These are phyloP conservation scores for Nasonia vitripennis DNA, from an alignment of 1,140 invertebrate genomes.

Conservation along the genomic window DNA sequence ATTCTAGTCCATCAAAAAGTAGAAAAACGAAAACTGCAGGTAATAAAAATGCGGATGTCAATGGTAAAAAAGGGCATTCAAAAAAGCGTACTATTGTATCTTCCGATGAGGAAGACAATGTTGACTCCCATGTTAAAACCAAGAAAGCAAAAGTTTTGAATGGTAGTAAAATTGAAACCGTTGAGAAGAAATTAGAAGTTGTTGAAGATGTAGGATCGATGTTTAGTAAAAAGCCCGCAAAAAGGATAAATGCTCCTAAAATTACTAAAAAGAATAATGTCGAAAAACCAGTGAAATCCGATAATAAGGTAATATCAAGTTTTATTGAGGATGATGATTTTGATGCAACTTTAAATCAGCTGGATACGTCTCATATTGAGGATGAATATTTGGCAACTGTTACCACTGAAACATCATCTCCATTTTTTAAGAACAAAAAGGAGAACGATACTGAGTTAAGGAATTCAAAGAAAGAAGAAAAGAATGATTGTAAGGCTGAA, in stretches of 20 bases:
- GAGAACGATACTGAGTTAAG: neutral
- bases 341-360: conserved; percentile 78
- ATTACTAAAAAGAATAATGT: conserved; percentile 53
- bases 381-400: conserved; percentile 54
- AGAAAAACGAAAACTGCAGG: conserved; percentile 53
- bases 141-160: conserved; percentile 56
- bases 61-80: conserved; percentile 39
- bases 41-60: conserved; percentile 13
- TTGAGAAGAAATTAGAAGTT: conserved; percentile 44
- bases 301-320: conserved; percentile 52
- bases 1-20: conserved; percentile 23
- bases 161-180: conserved; percentile 40
- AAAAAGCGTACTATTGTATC: conserved; percentile 60
- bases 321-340: conserved; percentile 81
- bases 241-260: conserved; percentile 62
- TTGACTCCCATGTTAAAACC: conserved; percentile 18
- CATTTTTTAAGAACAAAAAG: conserved; percentile 1
- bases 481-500: neutral
- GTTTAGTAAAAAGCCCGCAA: conserved; percentile 71
- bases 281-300: conserved; percentile 38
- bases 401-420: neutral
- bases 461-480: conserved; percentile 27
- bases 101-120: conserved; percentile 64
- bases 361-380: conserved; percentile 73
- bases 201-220: conserved; percentile 52